Evolutionary conservation across 2,888 invertebrate species (phyloP).

Genomic region (Tenodera sinensis): DNA sequence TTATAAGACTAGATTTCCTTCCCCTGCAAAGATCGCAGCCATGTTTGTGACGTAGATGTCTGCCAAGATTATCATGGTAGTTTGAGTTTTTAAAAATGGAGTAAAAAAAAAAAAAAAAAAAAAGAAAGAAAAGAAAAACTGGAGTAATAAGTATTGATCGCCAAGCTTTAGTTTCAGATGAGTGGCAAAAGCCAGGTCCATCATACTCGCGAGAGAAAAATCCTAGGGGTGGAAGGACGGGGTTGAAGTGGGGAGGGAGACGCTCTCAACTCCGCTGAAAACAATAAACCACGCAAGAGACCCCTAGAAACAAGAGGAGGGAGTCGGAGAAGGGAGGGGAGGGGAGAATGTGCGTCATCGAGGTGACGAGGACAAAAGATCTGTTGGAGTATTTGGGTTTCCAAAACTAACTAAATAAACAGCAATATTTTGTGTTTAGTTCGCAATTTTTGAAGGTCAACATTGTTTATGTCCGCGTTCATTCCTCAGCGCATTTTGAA

Average conservation of each 20-base stretch:
- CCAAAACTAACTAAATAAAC: background rate
- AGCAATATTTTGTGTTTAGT: background rate
- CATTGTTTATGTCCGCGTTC: background rate
- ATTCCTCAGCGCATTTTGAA: background rate
- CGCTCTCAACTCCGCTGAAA: slow-evolving; percentile 16
- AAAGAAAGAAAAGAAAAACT: background rate
- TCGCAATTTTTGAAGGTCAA: background rate
- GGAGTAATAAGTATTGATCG: slow-evolving; percentile 18
- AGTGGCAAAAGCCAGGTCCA: slow-evolving; percentile 19
- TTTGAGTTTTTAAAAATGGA: background rate
- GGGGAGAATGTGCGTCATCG: slow-evolving; percentile 15
- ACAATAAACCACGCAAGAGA: slow-evolving; percentile 17
- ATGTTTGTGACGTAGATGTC: background rate
- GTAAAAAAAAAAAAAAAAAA: background rate
- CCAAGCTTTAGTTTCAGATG: slow-evolving; percentile 12
- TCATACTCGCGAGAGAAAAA: slow-evolving; percentile 16
- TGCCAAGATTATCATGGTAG: background rate
- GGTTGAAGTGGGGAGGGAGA: background rate
- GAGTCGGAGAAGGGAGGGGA: background rate
- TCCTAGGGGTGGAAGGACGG: slow-evolving; percentile 5
- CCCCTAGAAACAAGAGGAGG: slow-evolving; percentile 18
- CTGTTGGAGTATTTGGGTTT: slow-evolving; percentile 14
- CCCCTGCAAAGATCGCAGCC: background rate
- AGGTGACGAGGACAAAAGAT: slow-evolving; percentile 22
- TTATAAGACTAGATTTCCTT: background rate